A percentile compares a stretch with the other conserved stretches of the same genome.
phyloP scores from a whole-genome alignment of 1,140 invertebrate species.

The Anadara kagoshimensis region DNA sequence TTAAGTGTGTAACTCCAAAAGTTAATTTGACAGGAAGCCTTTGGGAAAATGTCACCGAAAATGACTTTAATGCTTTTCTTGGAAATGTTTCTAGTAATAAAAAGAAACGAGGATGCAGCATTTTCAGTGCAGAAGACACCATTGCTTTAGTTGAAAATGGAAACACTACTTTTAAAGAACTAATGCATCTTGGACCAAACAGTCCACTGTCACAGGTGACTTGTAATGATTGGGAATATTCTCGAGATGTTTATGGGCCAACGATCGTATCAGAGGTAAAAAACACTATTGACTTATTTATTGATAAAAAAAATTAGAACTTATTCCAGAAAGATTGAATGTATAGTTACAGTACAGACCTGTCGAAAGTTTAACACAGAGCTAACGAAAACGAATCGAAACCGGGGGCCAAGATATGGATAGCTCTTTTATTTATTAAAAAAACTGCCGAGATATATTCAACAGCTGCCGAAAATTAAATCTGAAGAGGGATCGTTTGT shows the following conservation, averaged over 20 bases:
- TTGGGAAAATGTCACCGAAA: constrained; percentile 15
- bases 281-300: neutral
- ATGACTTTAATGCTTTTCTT: neutral
- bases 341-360: neutral
- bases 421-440: neutral
- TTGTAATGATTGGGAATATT: constrained; percentile 28
- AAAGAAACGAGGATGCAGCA: too few species aligned
- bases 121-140: neutral
- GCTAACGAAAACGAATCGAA: neutral
- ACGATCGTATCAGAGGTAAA: constrained; percentile 39
- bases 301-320: neutral
- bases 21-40: constrained; percentile 21
- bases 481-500: too few species aligned
- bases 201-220: neutral
- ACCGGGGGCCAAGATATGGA: too few species aligned
- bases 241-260: constrained; percentile 33
- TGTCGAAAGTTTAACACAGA: neutral
- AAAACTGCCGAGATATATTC: too few species aligned
- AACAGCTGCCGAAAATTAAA: too few species aligned
- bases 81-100: too few species aligned
- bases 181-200: constrained; percentile 2
- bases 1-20: constrained; percentile 28
- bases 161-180: constrained; percentile 16
- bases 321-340: neutral
- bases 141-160: constrained; percentile 4